Percentiles rank a stretch among this genome's conserved stretches.
These are phyloP conservation scores for Hippolais icterina DNA, from an alignment of 2,113 vertebrate species.

Conservation along the genomic window DNA sequence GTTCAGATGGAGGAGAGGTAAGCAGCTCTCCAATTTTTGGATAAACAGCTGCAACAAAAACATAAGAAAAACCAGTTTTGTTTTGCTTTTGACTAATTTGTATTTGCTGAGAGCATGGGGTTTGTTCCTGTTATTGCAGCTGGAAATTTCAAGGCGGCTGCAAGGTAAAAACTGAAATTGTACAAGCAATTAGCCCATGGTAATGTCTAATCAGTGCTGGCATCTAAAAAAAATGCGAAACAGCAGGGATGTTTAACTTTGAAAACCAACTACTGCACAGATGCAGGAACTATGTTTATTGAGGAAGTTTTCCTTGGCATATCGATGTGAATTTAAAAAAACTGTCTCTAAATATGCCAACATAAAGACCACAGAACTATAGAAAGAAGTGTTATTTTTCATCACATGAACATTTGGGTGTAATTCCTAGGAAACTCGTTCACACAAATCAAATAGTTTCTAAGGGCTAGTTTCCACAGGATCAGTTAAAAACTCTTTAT, in stretches of 20 bases:
- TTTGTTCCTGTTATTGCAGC: conserved; percentile 50
- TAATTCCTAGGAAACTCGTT: neutral
- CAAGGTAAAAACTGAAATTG: conserved; percentile 33
- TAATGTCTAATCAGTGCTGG: conserved; percentile 45
- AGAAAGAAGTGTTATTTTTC: neutral
- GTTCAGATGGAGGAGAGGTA: neutral
- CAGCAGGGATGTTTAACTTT: conserved; percentile 43
- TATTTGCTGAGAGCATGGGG: conserved; percentile 10
- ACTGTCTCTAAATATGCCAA: neutral
- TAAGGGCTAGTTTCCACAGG: neutral
- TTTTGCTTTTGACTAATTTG: conserved; percentile 45
- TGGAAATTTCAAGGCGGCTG: conserved; percentile 21
- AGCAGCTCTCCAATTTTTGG: conserved; percentile 1
- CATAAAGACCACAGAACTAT: neutral
- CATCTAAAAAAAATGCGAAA: conserved; percentile 10
- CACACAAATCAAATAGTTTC: neutral
- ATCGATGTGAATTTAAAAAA: neutral
- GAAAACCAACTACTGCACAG: conserved; percentile 51
- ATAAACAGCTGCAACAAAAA: conserved; percentile 39
- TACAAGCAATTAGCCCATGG: conserved; percentile 35
- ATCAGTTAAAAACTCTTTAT: neutral
- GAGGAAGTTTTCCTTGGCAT: conserved; percentile 47
- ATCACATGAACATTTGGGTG: neutral
- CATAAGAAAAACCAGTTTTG: neutral
- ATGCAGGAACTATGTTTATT: neutral